Base-by-base conservation (phyloP, 2,797 vertebrate genomes). In the Euthynnus affinis region DNA sequence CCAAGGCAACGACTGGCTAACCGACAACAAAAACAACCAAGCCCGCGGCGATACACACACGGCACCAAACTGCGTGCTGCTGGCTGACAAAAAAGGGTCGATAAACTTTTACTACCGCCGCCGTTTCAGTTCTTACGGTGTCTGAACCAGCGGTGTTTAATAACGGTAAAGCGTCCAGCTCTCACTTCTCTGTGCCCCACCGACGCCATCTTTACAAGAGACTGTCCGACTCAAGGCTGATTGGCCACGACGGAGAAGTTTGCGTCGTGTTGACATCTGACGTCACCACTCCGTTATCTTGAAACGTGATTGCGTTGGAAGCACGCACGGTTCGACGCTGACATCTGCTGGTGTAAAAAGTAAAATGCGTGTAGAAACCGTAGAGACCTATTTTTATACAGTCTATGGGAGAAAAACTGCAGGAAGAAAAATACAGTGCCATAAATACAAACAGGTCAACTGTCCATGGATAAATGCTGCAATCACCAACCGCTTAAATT, bases 121-220 rank as follows among this genome's bases (percentile, higher is more conserved):
- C 22, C 32, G 63, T 76, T 22, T 82, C 67, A 87, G 15, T 80
- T 68, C 42, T 60, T 23, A 55, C 48, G 48, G 23, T 78, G 76
- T 80, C 78, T 57, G 58, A 71, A 65, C 60, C 83, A 66, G 70
- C 18, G 71, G 57, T 84, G 90, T 93, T 87, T 81, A 72, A 29
- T 74, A 71, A 74, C 79, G 72, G 83, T 70, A 64, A 85, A 76
- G 83, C 76, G 81, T 83, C 80, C 82, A 70, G 87, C 77, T 72
- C 74, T 84, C 37, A 83, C 87, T 87, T 77, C 84, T 68, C 78
- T 79, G 40, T 57, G 66, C 72, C 70, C 80, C 84, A 17, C 76
- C 56, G 94, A 89, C 94, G 95, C 95, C 95, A 96, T 96, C 85
- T 96, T 96, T 93, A 89, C 87, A 83, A 89, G 78, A 87, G 68